Conservation (phyloP, 1,140 invertebrate species). For the Dolichoris vasculosae region DNA sequence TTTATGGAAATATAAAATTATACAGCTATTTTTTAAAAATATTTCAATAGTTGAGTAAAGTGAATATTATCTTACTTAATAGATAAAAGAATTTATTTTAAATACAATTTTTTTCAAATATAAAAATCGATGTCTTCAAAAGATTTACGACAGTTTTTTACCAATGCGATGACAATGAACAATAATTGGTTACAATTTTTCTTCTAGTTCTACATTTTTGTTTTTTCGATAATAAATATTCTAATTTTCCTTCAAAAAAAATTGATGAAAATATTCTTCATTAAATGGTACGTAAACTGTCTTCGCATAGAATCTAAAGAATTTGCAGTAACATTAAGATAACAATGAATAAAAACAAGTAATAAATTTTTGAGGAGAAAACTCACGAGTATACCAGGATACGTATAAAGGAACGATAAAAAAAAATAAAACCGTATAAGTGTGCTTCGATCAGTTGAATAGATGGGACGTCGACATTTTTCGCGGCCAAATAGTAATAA, state of each 20-base stretch:
- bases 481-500: constrained; percentile 40
- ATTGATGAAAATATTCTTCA: too few relatives aligned
- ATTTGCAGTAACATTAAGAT: constrained; percentile 4
- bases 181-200: neutral
- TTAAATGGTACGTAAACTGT: too few relatives aligned
- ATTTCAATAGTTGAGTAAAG: neutral
- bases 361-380: neutral
- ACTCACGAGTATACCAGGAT: constrained; percentile 48
- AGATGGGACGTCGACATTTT: constrained; percentile 17
- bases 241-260: too few relatives aligned
- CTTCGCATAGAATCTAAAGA: neutral
- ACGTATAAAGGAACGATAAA: constrained; percentile 37
- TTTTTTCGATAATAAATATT: too few relatives aligned
- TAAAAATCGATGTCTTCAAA: neutral
- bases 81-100: neutral
- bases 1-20: neutral
- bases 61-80: neutral
- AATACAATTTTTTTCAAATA: neutral
- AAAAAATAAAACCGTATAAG: constrained; percentile 16
- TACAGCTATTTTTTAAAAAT: neutral
- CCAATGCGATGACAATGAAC: constrained; percentile 27
- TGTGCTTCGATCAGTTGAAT: constrained; percentile 28
- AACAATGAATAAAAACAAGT: constrained; percentile 15
- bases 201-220: neutral
- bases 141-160: neutral